phyloP scores from a whole-genome alignment of 2,888 invertebrate genomes.

The Seira musarum region DNA sequence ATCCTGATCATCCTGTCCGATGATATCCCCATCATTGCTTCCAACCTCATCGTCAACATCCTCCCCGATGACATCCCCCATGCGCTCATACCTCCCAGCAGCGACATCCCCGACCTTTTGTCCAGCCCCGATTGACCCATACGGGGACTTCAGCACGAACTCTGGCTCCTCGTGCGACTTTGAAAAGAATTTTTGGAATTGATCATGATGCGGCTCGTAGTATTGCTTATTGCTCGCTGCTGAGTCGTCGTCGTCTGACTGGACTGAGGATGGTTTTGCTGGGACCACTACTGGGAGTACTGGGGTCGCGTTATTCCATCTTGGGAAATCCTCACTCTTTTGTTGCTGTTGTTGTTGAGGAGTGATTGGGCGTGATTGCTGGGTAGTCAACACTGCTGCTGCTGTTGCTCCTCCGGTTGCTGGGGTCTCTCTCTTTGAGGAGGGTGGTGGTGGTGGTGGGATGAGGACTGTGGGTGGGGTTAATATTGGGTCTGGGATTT shows the following conservation, averaged over 20 bases:
- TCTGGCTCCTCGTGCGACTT: slow-evolving; percentile 23
- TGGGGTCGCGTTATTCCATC: background rate
- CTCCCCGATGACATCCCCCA: slow-evolving; percentile 74
- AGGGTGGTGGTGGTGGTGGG: background rate
- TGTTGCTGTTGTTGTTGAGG: too few species aligned
- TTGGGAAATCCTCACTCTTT: too few species aligned
- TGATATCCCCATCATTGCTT: slow-evolving; percentile 74
- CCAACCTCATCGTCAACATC: slow-evolving; percentile 77
- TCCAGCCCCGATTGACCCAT: slow-evolving; percentile 81
- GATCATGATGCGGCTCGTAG: slow-evolving; percentile 12
- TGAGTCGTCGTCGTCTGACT: slow-evolving; percentile 25
- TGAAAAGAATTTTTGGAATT: background rate
- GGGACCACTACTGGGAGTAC: background rate
- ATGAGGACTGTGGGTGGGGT: background rate
- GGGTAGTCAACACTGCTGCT: slow-evolving; percentile 21
- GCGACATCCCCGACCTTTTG: slow-evolving; percentile 74
- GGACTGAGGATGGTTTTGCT: background rate
- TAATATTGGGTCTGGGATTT: too few species aligned
- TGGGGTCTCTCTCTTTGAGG: slow-evolving; percentile 14
- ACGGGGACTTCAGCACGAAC: slow-evolving; percentile 37
- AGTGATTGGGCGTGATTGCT: background rate
- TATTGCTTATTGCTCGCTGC: slow-evolving; percentile 7
- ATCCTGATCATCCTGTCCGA: slow-evolving; percentile 74
- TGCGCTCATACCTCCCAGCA: slow-evolving; percentile 70
- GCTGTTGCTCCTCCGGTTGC: background rate